Base-by-base conservation (phyloP, 92 coral and sea anemone species). In the Phenganax subtilis region DNA sequence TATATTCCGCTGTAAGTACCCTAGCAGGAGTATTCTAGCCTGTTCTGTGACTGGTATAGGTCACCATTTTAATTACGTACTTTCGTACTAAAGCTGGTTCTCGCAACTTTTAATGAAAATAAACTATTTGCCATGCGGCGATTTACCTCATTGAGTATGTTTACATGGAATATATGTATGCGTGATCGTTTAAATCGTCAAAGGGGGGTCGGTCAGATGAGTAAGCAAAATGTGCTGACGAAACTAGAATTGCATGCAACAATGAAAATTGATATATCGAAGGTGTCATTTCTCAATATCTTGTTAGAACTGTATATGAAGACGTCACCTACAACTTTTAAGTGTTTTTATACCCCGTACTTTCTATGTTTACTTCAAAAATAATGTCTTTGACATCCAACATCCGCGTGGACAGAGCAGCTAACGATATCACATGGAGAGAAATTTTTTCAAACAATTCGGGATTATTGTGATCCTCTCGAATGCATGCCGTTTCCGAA, bases 161-260 rank as follows among this genome's bases (percentile, higher is more conserved):
- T 68, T 68, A 68, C 73, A 68, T 68, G 31, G 11, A 9, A 37
- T 25, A 20, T 27, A 20, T 16, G 72, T 66, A 29, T 66, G 72
- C 31, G 12, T 28, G 66, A 76, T 59, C 56, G 81, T 60, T 76
- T 76, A 59, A 30, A 57, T 30, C 52, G 12, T 76, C 81, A 44
- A 76, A 52, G 81, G 81, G 81, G 54, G 81, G 64, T 47, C 57
- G 66, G 25, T 12, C n/a, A 68, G 47, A 51, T 61, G 51, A n/a
- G 17, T 16, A n/a, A 9, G 31, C 64, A 8, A 10, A 15, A 73
- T 54, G 20, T 54, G 47, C 52, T 29, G 52, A 20, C 37, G 20
- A 75, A 29, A 37, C 61, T 47, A 17, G 9, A 7, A n/a, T 31
- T 17, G 10, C 71, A 17, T 17, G 25, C 51, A 29, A 29, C n/a